Conservation (phyloP, 1,140 invertebrate genomes). For the Cephus cinctus region DNA sequence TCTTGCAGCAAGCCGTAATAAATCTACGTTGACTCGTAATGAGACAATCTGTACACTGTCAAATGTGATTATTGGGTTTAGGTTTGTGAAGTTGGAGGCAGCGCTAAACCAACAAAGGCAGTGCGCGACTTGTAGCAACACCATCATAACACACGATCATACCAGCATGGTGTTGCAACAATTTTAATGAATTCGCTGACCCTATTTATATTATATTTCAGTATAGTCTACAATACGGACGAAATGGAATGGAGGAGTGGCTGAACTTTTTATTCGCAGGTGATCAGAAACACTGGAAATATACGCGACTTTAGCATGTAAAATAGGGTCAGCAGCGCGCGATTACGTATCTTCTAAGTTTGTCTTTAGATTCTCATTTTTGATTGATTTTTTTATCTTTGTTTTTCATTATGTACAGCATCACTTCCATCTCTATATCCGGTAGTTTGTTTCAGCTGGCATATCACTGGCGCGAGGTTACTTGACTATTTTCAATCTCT, state of each 20-base stretch:
- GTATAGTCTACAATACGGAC: too few relatives aligned
- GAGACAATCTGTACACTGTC: too few relatives aligned
- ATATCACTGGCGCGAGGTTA: slow-evolving; percentile 44
- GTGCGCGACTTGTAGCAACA: slow-evolving; percentile 33
- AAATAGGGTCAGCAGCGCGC: slow-evolving; percentile 43
- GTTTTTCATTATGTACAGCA: slow-evolving; percentile 18
- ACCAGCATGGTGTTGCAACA: slow-evolving; percentile 22
- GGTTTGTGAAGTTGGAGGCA: slow-evolving; percentile 14
- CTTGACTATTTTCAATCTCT: too few relatives aligned
- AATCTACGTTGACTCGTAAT: too few relatives aligned
- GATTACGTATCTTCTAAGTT: slow-evolving; percentile 30
- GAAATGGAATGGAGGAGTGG: too few relatives aligned
- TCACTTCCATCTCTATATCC: slow-evolving; percentile 8
- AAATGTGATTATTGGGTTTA: slow-evolving; percentile 19
- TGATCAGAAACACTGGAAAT: neutral
- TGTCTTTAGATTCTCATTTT: slow-evolving; percentile 23
- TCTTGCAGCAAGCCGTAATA: neutral
- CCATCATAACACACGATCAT: slow-evolving; percentile 1
- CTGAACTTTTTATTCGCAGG: neutral
- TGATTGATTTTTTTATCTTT: slow-evolving; percentile 2
- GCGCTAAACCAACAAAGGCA: slow-evolving; percentile 21
- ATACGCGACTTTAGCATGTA: neutral
- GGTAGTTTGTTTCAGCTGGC: slow-evolving; percentile 14
- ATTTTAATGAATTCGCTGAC: slow-evolving; percentile 25
- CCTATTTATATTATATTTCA: slow-evolving; percentile 28